phyloP scores from a whole-genome alignment of 2,888 invertebrate species.

The Cybosia mesomella region DNA sequence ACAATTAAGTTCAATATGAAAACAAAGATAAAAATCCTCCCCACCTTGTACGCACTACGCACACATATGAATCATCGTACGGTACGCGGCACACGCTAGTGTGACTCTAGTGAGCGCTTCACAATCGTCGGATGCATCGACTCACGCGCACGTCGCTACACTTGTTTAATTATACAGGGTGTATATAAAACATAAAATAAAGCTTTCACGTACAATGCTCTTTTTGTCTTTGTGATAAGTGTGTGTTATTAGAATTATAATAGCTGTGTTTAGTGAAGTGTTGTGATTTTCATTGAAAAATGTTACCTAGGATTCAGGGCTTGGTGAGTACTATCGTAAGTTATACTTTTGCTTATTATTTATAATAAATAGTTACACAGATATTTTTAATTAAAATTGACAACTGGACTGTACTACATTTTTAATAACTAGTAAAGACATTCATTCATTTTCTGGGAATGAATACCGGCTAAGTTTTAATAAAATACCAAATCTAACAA shows the following conservation, averaged over 20 bases:
- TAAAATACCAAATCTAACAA: neutral
- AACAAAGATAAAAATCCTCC: constrained; percentile 45
- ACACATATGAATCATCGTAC: constrained; percentile 43
- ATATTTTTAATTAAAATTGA: neutral
- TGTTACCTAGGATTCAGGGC: constrained; percentile 84
- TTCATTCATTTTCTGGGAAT: neutral
- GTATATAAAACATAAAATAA: constrained; percentile 15
- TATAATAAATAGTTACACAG: neutral
- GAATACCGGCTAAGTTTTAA: neutral
- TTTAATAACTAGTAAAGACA: neutral
- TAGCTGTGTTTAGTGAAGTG: constrained; percentile 54
- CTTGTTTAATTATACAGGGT: constrained; percentile 26
- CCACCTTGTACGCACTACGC: constrained; percentile 22
- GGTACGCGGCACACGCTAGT: constrained; percentile 27
- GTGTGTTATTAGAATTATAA: constrained; percentile 53
- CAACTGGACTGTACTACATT: no score
- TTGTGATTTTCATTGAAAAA: constrained; percentile 57
- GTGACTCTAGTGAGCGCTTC: constrained; percentile 36
- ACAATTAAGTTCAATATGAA: constrained; percentile 43
- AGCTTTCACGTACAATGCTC: constrained; percentile 54
- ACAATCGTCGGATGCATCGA: constrained; percentile 65
- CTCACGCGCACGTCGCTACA: constrained; percentile 68
- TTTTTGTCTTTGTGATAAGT: constrained; percentile 53
- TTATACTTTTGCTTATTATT: neutral
- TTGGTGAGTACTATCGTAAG: constrained; percentile 69